phyloP scores from a whole-genome alignment of 1,140 invertebrate genomes.

The Caenorhabditis tropicalis region DNA sequence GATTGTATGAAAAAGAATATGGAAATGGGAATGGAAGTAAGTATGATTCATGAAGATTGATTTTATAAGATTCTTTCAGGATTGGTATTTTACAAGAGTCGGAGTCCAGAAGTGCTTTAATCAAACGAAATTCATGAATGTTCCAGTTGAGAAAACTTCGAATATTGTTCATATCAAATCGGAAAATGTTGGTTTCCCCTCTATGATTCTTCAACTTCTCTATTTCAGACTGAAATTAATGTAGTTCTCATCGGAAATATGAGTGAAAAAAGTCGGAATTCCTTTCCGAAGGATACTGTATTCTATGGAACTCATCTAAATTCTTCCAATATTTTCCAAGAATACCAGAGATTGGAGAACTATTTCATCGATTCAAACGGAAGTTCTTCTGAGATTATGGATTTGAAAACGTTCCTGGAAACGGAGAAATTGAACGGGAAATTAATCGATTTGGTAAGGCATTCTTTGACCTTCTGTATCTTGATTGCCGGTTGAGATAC shows the following conservation, averaged over 20 bases:
- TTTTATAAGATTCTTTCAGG: not conserved
- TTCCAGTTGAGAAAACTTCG: not conserved
- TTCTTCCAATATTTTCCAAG: not conserved
- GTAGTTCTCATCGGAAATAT: no score
- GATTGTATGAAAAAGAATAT: not conserved
- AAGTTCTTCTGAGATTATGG: not conserved
- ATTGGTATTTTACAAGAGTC: not conserved
- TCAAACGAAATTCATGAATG: not conserved
- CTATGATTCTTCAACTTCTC: no score
- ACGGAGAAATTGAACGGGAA: not conserved
- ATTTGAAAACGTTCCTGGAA: not conserved
- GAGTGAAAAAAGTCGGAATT: no score
- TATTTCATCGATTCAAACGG: not conserved
- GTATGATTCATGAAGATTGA: not conserved
- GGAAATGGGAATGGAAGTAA: not conserved
- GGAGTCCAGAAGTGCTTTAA: not conserved
- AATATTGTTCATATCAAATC: no score
- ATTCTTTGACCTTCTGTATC: not conserved
- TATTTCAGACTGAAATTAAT: no score
- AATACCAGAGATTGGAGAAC: not conserved
- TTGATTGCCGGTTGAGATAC: not conserved
- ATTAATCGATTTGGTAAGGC: not conserved
- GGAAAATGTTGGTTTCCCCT: no score
- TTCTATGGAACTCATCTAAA: not conserved
- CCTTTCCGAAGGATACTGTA: not conserved